Percentiles rank a stretch among this genome's conserved stretches.
Evolutionary conservation across 37 sponge, comb jelly and placozoan species (phyloP).

Genomic region (Chondrilla cf. caribensis): DNA sequence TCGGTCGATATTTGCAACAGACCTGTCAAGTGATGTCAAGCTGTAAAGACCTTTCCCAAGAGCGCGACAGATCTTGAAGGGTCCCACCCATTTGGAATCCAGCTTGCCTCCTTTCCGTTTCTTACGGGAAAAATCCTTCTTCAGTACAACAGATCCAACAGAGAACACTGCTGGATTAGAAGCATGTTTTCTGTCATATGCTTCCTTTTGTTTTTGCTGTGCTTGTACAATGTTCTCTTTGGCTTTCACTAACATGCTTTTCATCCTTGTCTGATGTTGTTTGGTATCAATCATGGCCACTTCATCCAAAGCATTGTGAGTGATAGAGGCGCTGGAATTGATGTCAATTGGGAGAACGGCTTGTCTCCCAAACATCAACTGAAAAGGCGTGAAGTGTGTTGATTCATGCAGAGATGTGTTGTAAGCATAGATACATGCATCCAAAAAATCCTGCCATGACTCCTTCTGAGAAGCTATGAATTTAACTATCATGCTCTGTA

Average conservation of each 20-base stretch:
- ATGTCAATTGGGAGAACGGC: slow-evolving; percentile 70
- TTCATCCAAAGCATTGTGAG: too few species aligned
- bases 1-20: neutral
- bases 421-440: slow-evolving; percentile 72
- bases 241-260: slow-evolving; percentile 33
- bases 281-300: neutral
- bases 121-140: slow-evolving; percentile 60
- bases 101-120: slow-evolving; percentile 69
- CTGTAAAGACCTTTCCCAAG: slow-evolving; percentile 16
- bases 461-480: slow-evolving; percentile 41
- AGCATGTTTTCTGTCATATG: slow-evolving; percentile 64
- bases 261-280: neutral
- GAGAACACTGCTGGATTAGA: slow-evolving; percentile 24
- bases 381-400: slow-evolving; percentile 59
- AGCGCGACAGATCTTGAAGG: slow-evolving; percentile 29
- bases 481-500: slow-evolving; percentile 73
- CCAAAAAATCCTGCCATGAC: slow-evolving; percentile 44
- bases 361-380: slow-evolving; percentile 63
- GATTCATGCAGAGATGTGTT: slow-evolving; percentile 76
- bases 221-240: slow-evolving; percentile 67
- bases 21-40: neutral
- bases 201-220: slow-evolving; percentile 66
- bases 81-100: slow-evolving; percentile 36
- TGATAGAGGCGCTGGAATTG: neutral
- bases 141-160: slow-evolving; percentile 44